Percentiles rank a stretch among this genome's conserved stretches.
phyloP scores from a whole-genome alignment of 1,140 invertebrate species.

The Ips nitidus region DNA sequence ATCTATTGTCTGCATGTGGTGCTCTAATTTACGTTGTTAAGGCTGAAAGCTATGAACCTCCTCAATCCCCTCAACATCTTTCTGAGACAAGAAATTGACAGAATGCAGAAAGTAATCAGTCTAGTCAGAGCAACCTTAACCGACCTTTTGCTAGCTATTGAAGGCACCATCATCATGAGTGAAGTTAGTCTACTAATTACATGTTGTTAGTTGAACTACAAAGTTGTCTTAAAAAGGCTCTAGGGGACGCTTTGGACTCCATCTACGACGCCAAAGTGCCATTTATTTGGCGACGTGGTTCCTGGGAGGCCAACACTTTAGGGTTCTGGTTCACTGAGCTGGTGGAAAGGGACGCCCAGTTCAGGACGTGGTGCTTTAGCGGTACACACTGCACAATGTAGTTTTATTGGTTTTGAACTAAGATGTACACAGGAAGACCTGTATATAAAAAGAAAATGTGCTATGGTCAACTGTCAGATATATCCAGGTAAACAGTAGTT shows the following conservation, averaged over 20 bases:
- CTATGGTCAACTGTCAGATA: too few relatives aligned
- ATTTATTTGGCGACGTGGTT: conserved; percentile 64
- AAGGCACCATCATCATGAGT: conserved; percentile 82
- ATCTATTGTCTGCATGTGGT: conserved; percentile 8
- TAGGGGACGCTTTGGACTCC: conserved; percentile 74
- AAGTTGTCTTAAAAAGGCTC: conserved; percentile 50
- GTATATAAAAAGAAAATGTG: too few relatives aligned
- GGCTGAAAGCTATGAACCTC: conserved; percentile 64
- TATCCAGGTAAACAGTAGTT: too few relatives aligned
- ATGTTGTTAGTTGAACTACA: too few relatives aligned
- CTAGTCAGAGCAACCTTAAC: conserved; percentile 65
- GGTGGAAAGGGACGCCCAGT: conserved; percentile 73
- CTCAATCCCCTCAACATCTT: conserved; percentile 78
- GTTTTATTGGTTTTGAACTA: conserved; percentile 50
- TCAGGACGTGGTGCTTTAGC: conserved; percentile 65
- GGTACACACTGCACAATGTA: not conserved
- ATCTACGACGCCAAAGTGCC: conserved; percentile 78
- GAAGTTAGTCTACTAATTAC: conserved; percentile 55
- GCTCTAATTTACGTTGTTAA: conserved; percentile 41
- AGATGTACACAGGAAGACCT: conserved; percentile 58
- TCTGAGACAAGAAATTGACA: conserved; percentile 76
- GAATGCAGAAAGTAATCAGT: conserved; percentile 73
- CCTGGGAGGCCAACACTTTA: conserved; percentile 75
- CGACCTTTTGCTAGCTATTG: conserved; percentile 74
- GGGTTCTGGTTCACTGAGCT: conserved; percentile 85